Conservation (phyloP, 2,888 invertebrate genomes). For the Erebia ligea region DNA sequence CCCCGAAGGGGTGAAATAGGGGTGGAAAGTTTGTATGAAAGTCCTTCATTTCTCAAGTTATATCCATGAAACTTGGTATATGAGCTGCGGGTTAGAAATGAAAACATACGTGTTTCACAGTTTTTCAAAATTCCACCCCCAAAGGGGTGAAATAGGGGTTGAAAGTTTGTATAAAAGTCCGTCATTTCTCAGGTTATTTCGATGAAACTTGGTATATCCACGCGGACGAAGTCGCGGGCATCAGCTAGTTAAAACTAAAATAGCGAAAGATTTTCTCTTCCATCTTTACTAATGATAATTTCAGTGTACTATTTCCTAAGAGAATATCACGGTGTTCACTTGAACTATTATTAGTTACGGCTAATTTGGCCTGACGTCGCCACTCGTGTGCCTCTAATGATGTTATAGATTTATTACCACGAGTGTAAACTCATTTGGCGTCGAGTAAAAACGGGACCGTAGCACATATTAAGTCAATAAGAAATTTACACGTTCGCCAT, state of each 20-base stretch:
- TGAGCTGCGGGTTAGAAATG: no score
- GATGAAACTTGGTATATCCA: no score
- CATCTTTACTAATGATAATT: conserved; percentile 6
- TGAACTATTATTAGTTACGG: conserved; percentile 53
- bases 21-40: no score
- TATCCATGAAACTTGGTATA: no score
- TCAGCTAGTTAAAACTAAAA: background rate
- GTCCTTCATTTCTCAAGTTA: no score
- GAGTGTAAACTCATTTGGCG: conserved; percentile 33
- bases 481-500: conserved; percentile 6
- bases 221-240: no score
- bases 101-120: no score
- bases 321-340: conserved; percentile 10
- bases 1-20: no score
- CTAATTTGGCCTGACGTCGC: conserved; percentile 52
- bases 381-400: conserved; percentile 55
- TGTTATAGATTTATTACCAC: conserved; percentile 59
- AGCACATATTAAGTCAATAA: conserved; percentile 1
- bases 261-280: background rate
- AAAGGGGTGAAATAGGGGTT: no score
- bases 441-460: conserved; percentile 9
- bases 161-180: no score
- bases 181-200: no score
- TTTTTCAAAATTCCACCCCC: no score
- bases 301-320: background rate